Evolutionary conservation across 2,888 invertebrate genomes (phyloP), one percentile per base, ranked within the genome.

Genomic region (Griposia aprilina): DNA sequence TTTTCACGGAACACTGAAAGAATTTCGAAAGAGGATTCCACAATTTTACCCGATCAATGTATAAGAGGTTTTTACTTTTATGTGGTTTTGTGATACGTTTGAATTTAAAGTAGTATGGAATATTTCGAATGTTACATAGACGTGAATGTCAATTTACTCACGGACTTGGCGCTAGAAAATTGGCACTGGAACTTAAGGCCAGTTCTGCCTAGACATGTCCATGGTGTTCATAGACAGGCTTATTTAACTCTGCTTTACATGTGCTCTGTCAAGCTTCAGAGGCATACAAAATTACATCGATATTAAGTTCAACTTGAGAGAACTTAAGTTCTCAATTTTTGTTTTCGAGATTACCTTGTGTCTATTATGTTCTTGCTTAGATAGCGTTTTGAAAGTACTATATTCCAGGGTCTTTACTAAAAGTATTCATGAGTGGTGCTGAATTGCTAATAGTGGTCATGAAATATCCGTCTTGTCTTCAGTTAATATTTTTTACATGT

Each of bases 181-280:
- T 82, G 81, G 74, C 62, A 81, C 67, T 74, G 66, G 66, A 67
- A 67, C 57, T 20, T 48, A 73, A 84, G 62, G 70, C 62, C 50
- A 57, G 60, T 65, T 66, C 41, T 36, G 55, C 26, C 65, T n/a
- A n/a, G n/a, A n/a, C n/a, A n/a, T n/a, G n/a, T n/a, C n/a, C n/a
- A n/a, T n/a, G n/a, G n/a, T n/a, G n/a, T n/a, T n/a, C n/a, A n/a
- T n/a, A 70, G 36, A 62, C 66, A 55, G 36, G 72, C 72, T 69
- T 66, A 72, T 65, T 66, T 60, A 55, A 55, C 72, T 63, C 50
- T 60, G 71, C 73, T 68, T 70, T 84, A 55, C 69, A 68, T 20
- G 55, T 76, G 70, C 63, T 26, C 73, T 45, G 65, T 73, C 77
- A 77, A 82, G 60, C 81, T 84, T 78, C 81, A 87, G 72, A 88